Conservation (phyloP, 2,113 vertebrate species). For the Aphyosemion australe region DNA sequence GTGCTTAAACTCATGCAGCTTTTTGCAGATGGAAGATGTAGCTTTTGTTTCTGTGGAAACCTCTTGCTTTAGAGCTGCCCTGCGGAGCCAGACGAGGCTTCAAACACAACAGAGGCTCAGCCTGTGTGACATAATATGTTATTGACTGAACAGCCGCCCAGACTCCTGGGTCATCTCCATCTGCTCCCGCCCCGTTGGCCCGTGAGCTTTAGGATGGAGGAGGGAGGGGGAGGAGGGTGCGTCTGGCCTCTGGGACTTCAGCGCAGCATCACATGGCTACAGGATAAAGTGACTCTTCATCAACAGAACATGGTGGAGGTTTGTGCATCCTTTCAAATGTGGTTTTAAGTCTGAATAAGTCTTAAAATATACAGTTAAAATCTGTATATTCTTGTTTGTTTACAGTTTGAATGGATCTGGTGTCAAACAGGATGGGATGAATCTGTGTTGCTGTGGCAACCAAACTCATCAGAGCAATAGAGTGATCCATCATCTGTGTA, state of each 20-base stretch:
- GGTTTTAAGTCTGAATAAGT: too few species aligned
- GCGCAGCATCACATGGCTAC: conserved; percentile 26
- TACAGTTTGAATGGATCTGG: too few species aligned
- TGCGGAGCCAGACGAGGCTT: conserved; percentile 16
- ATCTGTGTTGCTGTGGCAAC: too few species aligned
- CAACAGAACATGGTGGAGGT: too few species aligned
- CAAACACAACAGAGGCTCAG: conserved; percentile 19
- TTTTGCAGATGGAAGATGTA: background rate
- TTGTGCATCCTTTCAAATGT: too few species aligned
- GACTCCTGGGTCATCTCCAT: conserved; percentile 62
- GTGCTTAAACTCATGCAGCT: background rate
- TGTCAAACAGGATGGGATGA: too few species aligned
- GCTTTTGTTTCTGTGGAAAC: conserved; percentile 22
- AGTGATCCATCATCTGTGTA: background rate
- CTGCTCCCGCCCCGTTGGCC: conserved; percentile 48
- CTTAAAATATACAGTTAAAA: too few species aligned
- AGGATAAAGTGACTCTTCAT: background rate
- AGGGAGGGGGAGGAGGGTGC: conserved; percentile 5
- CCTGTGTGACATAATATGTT: conserved; percentile 60
- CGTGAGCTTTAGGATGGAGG: conserved; percentile 28
- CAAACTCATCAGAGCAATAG: background rate
- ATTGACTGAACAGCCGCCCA: conserved; percentile 48
- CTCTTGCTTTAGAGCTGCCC: conserved; percentile 1
- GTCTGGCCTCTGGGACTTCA: conserved; percentile 26
- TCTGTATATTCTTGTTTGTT: too few species aligned